Percentiles rank a stretch among this genome's conserved stretches.
phyloP scores from a whole-genome alignment of 92 coral and sea anemone species.

The Phenganax marumi region DNA sequence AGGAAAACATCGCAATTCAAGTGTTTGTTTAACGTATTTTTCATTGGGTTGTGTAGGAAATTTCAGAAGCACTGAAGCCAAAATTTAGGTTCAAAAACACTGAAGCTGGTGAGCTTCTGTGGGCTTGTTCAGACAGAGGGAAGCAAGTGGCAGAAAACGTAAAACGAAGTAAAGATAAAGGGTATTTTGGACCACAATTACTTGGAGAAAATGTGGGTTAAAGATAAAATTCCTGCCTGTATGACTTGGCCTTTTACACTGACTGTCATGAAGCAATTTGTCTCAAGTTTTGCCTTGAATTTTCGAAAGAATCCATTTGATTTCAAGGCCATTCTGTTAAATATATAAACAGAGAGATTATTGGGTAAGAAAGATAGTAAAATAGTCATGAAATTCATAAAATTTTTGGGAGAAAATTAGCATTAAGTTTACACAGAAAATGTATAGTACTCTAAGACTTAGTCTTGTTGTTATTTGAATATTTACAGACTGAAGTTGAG shows the following conservation, averaged over 20 bases:
- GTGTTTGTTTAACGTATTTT: not conserved
- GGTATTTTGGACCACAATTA: not conserved
- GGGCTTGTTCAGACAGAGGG: not conserved
- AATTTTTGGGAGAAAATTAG: not conserved
- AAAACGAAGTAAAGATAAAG: not conserved
- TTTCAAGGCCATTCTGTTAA: no score
- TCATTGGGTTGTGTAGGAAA: not conserved
- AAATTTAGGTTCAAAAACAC: not conserved
- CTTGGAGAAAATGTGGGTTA: not conserved
- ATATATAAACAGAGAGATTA: not conserved
- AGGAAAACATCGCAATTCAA: not conserved
- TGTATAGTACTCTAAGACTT: not conserved
- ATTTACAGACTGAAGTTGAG: slow-evolving; percentile 35
- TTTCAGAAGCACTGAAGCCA: not conserved
- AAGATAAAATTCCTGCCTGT: not conserved
- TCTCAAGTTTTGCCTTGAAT: not conserved
- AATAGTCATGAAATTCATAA: no score
- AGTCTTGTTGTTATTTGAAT: not conserved
- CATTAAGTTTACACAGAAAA: not conserved
- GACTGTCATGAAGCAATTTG: not conserved
- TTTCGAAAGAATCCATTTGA: no score
- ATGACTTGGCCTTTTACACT: not conserved
- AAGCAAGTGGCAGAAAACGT: not conserved
- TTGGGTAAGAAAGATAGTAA: no score
- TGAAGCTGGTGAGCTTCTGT: not conserved